Evolutionary conservation across 2,888 invertebrate genomes (phyloP).

Genomic region (Drosophila recens): DNA sequence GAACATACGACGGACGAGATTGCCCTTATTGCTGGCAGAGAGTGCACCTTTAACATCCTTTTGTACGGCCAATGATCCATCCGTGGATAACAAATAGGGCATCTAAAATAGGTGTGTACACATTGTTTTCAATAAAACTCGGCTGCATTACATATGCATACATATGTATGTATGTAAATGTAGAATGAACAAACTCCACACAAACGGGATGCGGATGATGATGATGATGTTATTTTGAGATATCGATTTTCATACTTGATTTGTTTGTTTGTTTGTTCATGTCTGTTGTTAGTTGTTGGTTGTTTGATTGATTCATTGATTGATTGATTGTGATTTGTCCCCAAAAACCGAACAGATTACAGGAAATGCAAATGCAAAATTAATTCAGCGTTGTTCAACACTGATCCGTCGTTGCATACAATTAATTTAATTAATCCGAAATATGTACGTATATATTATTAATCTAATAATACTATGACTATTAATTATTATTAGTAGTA

Average conservation of each 20-base stretch:
- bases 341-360: conserved; percentile 71
- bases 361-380: conserved; percentile 63
- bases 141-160: conserved; percentile 6
- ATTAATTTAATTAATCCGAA: conserved; percentile 37
- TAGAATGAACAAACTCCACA: conserved; percentile 37
- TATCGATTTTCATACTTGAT: conserved; percentile 27
- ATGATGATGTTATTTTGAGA: conserved; percentile 42
- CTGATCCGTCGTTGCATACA: conserved; percentile 47
- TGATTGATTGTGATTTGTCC: conserved; percentile 62
- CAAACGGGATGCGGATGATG: conserved; percentile 41
- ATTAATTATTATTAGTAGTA: conserved; percentile 54
- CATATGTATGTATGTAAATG: conserved; percentile 13
- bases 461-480: conserved; percentile 56
- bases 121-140: conserved; percentile 60
- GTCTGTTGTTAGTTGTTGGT: conserved; percentile 40
- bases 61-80: conserved; percentile 85
- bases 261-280: conserved; percentile 34
- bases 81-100: conserved; percentile 85
- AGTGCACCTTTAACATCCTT: conserved; percentile 85
- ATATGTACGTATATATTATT: conserved; percentile 29
- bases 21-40: conserved; percentile 82
- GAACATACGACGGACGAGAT: conserved; percentile 85
- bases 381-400: conserved; percentile 53
- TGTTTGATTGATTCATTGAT: conserved; percentile 27
- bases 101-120: conserved; percentile 81